Conservation (phyloP, 2,797 vertebrate species). For the Alfaro cultratus region DNA sequence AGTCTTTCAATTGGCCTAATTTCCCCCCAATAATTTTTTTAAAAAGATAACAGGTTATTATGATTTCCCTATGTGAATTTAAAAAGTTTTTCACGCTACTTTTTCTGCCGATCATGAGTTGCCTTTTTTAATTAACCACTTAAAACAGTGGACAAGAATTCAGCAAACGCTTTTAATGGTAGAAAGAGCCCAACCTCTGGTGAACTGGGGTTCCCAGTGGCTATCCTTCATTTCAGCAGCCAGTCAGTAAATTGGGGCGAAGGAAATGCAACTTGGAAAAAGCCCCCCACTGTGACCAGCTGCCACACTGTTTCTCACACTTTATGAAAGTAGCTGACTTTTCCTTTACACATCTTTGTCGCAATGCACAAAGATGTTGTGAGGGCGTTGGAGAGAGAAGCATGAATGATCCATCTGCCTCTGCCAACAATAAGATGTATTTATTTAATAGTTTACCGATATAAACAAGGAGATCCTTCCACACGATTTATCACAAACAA, state of each 20-base stretch:
- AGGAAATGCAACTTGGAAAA: constrained; percentile 25
- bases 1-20: background rate
- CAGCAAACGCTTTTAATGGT: constrained; percentile 20
- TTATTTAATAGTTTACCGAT: background rate
- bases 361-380: constrained; percentile 8
- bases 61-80: background rate
- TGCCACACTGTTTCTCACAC: constrained; percentile 29
- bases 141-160: constrained; percentile 10
- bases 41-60: background rate
- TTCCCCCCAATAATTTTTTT: background rate
- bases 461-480: background rate
- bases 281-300: constrained; percentile 26
- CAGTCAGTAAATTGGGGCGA: constrained; percentile 14
- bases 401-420: background rate
- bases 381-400: background rate
- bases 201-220: constrained; percentile 20
- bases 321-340: constrained; percentile 27
- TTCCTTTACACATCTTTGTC: background rate
- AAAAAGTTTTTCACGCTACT: background rate
- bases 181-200: constrained; percentile 10
- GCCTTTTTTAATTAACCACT: constrained; percentile 4
- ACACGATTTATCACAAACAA: background rate
- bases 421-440: background rate
- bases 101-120: background rate
- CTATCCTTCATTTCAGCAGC: constrained; percentile 35